Base-by-base conservation (phyloP, 2,888 invertebrate species). In the Tiliacea aurago region DNA sequence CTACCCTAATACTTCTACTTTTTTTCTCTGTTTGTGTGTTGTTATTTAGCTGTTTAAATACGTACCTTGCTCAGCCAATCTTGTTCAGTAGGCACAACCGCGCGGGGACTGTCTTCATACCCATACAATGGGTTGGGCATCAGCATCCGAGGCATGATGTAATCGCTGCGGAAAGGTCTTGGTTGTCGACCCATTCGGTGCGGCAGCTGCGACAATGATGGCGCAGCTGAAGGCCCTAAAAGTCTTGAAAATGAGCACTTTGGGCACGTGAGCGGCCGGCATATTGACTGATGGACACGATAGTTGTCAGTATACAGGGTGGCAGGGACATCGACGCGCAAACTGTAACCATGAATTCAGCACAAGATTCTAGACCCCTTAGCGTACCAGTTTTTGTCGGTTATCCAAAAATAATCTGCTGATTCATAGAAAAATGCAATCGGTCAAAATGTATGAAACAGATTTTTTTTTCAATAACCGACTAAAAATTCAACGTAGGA, bases 11-110 rank as follows among this genome's bases (percentile, higher is more conserved):
- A 28, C 20, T 28, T 11, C 7, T 41, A 67, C 13, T 51, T 41
- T 69, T 23, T 28, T 28, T n/a, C 28, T 28, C 41, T 43, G 23
- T 69, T 67, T 41, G 18, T 67, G 49, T 73, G 33, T 33, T 41
- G 20, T 45, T 49, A 23, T 56, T 45, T 51, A 13, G 0, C 2
- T 10, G 43, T 23, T 23, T 53, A 6, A 28, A n/a, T 73, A 78
- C 81, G 28, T 82, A 92, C 92, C 90, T 90, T 91, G 68, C 87
- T 90, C 6, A 93, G 84, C 93, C 92, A 92, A 58, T 91, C 89
- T 37, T 87, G 78, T 9, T 87, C 81, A 0, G 78, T 49, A n/a
- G 78, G 59, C 0, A 70, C 82, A 0, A 82, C 81, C 5, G 72
- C 72, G 15, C 80, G 86, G 0, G 81, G 78, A 20, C 76, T 85